Evolutionary conservation across 2,113 vertebrate genomes (phyloP).

Genomic region (Nyctibius bracteatus): DNA sequence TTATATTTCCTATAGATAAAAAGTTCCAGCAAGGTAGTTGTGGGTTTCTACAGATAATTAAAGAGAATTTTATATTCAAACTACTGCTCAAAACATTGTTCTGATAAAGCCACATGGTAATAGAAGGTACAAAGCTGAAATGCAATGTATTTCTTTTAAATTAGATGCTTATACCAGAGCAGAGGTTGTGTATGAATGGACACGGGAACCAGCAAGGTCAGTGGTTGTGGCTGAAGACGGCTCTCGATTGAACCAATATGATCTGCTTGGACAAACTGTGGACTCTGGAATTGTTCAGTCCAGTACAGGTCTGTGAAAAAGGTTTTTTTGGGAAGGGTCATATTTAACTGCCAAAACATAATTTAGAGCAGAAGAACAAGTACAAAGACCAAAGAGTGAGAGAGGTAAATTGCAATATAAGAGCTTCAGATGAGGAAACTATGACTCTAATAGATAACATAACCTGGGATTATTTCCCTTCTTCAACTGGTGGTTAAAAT

Average conservation of each 20-base stretch:
- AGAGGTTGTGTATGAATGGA: slow-evolving; percentile 97
- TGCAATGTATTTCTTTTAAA: not conserved
- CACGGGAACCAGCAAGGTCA: slow-evolving; percentile 88
- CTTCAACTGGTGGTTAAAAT: not conserved
- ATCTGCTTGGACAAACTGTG: slow-evolving; percentile 94
- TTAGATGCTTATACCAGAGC: slow-evolving; percentile 95
- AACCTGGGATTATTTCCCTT: not conserved
- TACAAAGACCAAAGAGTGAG: not conserved
- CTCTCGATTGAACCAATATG: slow-evolving; percentile 95
- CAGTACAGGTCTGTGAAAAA: slow-evolving; percentile 85
- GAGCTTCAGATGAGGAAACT: not conserved
- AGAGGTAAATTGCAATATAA: not conserved
- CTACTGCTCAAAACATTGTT: not conserved
- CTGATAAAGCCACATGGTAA: not conserved
- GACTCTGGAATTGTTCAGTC: slow-evolving; percentile 96
- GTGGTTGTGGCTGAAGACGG: slow-evolving; percentile 98
- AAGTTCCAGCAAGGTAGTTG: not conserved
- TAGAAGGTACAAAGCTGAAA: not conserved
- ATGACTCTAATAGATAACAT: not conserved
- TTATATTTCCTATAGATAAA: not conserved
- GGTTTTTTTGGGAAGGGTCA: not conserved
- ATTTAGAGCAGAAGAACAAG: not conserved
- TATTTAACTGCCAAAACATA: not conserved
- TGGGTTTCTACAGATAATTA: not conserved
- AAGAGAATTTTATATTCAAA: not conserved